phyloP scores from a whole-genome alignment of 2,113 vertebrate genomes.

The Apodemus sylvaticus region DNA sequence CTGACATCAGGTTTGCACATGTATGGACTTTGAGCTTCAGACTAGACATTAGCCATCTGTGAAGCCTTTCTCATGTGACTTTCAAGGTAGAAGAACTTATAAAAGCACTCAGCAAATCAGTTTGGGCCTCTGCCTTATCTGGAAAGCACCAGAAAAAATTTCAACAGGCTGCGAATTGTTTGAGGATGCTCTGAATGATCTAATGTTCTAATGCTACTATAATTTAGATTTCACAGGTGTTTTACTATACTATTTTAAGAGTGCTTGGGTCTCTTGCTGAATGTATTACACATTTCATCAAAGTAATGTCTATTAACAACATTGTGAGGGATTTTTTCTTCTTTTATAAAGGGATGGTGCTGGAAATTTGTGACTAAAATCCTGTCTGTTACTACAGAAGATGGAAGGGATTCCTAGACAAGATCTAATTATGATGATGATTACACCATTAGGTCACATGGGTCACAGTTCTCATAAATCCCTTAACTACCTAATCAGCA shows the following conservation, averaged over 20 bases:
- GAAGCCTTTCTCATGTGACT: conserved; percentile 16
- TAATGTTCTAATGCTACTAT: conserved; percentile 81
- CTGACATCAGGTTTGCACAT: background rate
- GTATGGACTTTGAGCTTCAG: background rate
- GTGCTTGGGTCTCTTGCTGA: conserved; percentile 64
- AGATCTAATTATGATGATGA: conserved; percentile 56
- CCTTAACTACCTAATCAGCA: conserved; percentile 69
- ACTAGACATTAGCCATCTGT: background rate
- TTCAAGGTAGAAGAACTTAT: conserved; percentile 55
- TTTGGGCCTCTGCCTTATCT: conserved; percentile 18
- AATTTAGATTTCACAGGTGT: conserved; percentile 79
- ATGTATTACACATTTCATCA: conserved; percentile 74
- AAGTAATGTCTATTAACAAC: conserved; percentile 82
- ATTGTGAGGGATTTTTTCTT: conserved; percentile 42
- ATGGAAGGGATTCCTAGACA: conserved; percentile 58
- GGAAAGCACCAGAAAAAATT: conserved; percentile 81
- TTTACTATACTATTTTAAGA: conserved; percentile 64
- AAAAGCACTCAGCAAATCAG: conserved; percentile 51
- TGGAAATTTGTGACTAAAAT: conserved; percentile 74
- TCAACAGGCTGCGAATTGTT: conserved; percentile 71
- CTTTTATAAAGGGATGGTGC: conserved; percentile 47
- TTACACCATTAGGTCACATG: background rate
- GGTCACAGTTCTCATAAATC: conserved; percentile 53
- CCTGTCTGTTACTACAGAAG: conserved; percentile 54
- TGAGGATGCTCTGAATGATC: conserved; percentile 76